These are phyloP conservation scores for Mohoua ochrocephala DNA, from an alignment of 2,113 vertebrate species.

Conservation along the genomic window DNA sequence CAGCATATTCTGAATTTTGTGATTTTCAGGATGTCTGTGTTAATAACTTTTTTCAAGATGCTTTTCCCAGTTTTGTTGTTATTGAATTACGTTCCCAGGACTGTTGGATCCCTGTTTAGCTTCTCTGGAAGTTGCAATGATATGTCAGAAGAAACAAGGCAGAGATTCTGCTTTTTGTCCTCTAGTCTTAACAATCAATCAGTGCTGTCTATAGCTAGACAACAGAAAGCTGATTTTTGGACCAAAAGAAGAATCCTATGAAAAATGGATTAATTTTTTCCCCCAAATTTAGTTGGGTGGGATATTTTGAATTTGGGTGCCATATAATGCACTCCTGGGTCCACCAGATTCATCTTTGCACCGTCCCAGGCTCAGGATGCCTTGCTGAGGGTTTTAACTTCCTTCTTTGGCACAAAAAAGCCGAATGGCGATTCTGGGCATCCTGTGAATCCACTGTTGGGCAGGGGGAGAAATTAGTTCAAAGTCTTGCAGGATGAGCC, in stretches of 20 bases:
- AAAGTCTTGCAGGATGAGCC: background rate
- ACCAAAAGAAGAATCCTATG: background rate
- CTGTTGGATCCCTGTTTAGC: background rate
- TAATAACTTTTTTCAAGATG: background rate
- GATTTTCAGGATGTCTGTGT: background rate
- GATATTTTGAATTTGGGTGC: background rate
- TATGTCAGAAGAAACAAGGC: background rate
- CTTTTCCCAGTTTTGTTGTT: background rate
- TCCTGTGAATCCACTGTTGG: accelerated
- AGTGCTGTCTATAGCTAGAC: background rate
- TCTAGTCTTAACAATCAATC: background rate
- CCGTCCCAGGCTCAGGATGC: background rate
- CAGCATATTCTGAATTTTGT: background rate
- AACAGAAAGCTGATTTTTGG: background rate
- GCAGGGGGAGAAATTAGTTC: background rate
- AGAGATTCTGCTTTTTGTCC: background rate
- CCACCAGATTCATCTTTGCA: background rate
- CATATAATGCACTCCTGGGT: background rate
- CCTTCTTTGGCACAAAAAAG: background rate
- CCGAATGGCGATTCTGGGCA: background rate
- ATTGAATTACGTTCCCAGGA: background rate
- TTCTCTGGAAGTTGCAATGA: background rate
- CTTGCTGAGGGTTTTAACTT: background rate
- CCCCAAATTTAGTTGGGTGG: background rate
- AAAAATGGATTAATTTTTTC: accelerated